Evolutionary conservation across 2,113 vertebrate genomes (phyloP).

Genomic region (Leptobrachium ailaonicum): DNA sequence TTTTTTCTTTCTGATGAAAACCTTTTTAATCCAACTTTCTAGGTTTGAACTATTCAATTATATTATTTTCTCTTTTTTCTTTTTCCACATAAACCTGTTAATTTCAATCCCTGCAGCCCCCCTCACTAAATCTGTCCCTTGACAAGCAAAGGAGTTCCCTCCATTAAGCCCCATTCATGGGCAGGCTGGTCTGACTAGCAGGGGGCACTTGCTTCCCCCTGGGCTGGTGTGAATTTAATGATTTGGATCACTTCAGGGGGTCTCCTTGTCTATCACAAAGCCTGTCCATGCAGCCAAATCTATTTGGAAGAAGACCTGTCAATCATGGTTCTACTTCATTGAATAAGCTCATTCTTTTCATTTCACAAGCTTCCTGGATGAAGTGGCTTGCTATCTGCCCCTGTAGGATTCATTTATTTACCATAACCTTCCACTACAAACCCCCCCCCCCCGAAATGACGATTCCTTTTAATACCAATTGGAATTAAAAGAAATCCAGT

Average conservation of each 20-base stretch:
- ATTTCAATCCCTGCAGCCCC: neutral
- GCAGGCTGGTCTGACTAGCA: neutral
- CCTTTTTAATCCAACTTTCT: no score
- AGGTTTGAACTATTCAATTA: no score
- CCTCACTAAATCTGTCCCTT: neutral
- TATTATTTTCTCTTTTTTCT: no score
- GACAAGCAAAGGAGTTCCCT: neutral
- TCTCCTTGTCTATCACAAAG: neutral
- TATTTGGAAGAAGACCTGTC: neutral
- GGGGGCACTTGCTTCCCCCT: neutral
- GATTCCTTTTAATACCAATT: no score
- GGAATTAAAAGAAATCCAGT: no score
- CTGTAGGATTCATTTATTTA: neutral
- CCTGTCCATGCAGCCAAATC: neutral
- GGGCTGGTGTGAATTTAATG: slow-evolving; percentile 2
- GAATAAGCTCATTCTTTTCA: neutral
- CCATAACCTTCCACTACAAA: no score
- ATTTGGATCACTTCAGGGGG: neutral
- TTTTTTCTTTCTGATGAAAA: no score
- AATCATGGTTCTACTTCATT: neutral
- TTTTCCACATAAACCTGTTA: no score
- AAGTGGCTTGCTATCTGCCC: no score
- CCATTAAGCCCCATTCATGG: slow-evolving; percentile 1
- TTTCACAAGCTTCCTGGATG: neutral
- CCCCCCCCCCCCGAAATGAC: no score